Base-by-base conservation (phyloP, 1,140 invertebrate species). In the Matsumurasca onukii region DNA sequence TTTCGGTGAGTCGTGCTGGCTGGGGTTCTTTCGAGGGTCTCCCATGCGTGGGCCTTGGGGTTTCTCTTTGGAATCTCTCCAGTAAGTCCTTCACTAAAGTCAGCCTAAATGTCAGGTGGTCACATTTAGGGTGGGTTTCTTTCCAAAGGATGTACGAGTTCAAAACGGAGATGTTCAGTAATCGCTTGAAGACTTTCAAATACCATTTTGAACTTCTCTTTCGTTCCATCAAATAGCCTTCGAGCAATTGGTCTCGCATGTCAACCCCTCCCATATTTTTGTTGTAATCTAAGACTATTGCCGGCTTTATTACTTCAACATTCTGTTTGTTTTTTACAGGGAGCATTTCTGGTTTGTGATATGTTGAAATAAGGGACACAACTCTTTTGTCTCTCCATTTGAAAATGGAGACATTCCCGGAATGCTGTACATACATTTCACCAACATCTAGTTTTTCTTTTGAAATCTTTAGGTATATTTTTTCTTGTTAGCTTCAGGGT, bases 141-240 rank as follows among this genome's bases (percentile, higher is more conserved):
- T 45, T 45, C 39, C 39, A 45, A 45, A 45, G 9, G n/a, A 45
- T 45, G n/a, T 45, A 45, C 9, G 39, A 45, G 39, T 45, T 45
- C n/a, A 45, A n/a, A 45, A 45, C 39, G 39, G 39, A 12, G n/a
- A 45, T n/a, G n/a, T 45, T 45, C 39, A 45, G 39, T 45, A 45
- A 45, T 45, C n/a, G n/a, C n/a, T n/a, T n/a, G n/a, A n/a, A n/a
- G n/a, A n/a, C n/a, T n/a, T n/a, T n/a, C n/a, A n/a, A n/a, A n/a
- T n/a, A n/a, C n/a, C n/a, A n/a, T n/a, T n/a, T n/a, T n/a, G n/a
- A n/a, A n/a, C n/a, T n/a, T n/a, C n/a, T n/a, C n/a, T n/a, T 45
- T n/a, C 39, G 9, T 45, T 45, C 39, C 39, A 45, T 45, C n/a
- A 12, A n/a, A n/a, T 45, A 45, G n/a, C 39, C 39, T 45, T 45